Base-by-base conservation (phyloP, 2,888 invertebrate species). In the Cyclophora albipunctata region DNA sequence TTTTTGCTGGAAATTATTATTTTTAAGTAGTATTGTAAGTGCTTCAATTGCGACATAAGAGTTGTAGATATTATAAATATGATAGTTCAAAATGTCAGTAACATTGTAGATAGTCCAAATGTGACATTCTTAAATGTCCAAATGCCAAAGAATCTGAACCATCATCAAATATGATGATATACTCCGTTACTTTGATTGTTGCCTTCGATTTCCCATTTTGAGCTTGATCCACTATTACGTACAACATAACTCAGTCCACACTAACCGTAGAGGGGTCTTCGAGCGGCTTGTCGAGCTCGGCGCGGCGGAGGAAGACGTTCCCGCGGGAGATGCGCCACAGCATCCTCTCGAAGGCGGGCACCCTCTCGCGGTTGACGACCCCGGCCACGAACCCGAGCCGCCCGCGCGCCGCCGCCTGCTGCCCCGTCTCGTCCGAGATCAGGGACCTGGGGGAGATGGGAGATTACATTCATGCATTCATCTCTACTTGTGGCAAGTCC, bases 261-360 rank as follows among this genome's bases (percentile, higher is more conserved):
- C 91, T 90, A 76, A 96, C 96, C 55, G 96, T 95, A 48, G 91
- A 89, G 47, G 94, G 97, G 88, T 95, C 98, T 81, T 94, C 96
- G 60, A 95, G 85, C 0, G 95, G 93, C 57, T 93, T 92, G 46
- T 94, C 94, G 44, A 98, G 93, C 72, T 96, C 96, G 0, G 95
- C 93, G 67, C 95, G 94, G 7, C 96, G 90, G 56, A 98, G 80
- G 81, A 97, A 98, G 6, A 97, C 97, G 75, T 96, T 96, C 37
- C 97, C 97, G 51, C 97, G 91, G 33, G 96, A 97, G 59, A 96
- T 96, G 60, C 97, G 91, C 97, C 97, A 98, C 67, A 98, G 82
- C 94, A 98, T 96, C 49, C 96, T 90, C 75, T 97, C 97, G 84
- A 98, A 98, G 46, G 95, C 94, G 1, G 95, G 95, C 51, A 97